These are phyloP conservation scores for Cryptocephalus primarius DNA, from an alignment of 2,888 invertebrate genomes.

Conservation along the genomic window DNA sequence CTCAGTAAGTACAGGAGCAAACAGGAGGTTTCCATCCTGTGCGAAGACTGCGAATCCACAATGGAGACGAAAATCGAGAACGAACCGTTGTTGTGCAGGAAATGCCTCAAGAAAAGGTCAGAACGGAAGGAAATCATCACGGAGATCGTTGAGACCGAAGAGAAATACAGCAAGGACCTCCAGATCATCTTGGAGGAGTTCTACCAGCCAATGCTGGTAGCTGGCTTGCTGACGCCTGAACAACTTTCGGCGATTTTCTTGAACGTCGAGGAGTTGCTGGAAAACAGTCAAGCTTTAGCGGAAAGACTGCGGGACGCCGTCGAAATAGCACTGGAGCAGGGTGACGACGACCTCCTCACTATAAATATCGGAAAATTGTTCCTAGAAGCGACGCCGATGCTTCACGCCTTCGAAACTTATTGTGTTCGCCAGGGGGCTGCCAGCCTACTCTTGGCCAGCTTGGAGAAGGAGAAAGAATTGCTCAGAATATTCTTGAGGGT, in stretches of 20 bases:
- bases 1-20: constrained; percentile 61
- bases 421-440: constrained; percentile 89
- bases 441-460: constrained; percentile 73
- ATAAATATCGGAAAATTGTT: constrained; percentile 87
- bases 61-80: constrained; percentile 66
- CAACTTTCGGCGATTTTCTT: constrained; percentile 87
- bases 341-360: constrained; percentile 72
- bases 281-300: constrained; percentile 72
- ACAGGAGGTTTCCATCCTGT: constrained; percentile 42
- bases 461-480: constrained; percentile 91
- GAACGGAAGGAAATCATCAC: constrained; percentile 90
- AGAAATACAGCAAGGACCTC: constrained; percentile 88
- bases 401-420: constrained; percentile 90
- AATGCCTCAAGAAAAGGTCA: constrained; percentile 77
- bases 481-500: constrained; percentile 88
- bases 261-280: constrained; percentile 84
- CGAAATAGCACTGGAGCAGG: constrained; percentile 73
- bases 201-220: constrained; percentile 86
- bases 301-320: constrained; percentile 78
- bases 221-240: constrained; percentile 81
- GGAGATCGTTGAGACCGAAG: constrained; percentile 92
- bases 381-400: constrained; percentile 82
- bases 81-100: constrained; percentile 73
- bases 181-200: constrained; percentile 89
- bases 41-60: constrained; percentile 76